phyloP scores from a whole-genome alignment of 2,797 vertebrate genomes.

The Trichosurus vulpecula region DNA sequence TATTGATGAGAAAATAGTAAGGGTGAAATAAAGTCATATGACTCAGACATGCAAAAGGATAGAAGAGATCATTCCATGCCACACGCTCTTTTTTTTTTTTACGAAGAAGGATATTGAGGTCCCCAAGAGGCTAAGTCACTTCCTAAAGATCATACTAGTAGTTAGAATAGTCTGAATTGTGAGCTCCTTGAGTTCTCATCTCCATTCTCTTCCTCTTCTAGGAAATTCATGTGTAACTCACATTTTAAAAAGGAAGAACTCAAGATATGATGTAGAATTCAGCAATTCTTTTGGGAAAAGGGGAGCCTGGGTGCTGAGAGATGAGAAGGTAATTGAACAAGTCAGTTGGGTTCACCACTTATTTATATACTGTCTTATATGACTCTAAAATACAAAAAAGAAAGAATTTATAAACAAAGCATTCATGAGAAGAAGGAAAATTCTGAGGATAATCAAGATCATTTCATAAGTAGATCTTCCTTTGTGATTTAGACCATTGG shows the following conservation, averaged over 20 bases:
- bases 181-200: too few relatives aligned
- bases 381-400: background rate
- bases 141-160: too few relatives aligned
- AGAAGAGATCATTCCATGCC: background rate
- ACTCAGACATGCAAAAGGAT: background rate
- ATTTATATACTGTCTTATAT: background rate
- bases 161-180: too few relatives aligned
- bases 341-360: background rate
- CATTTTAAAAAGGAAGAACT: background rate
- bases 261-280: background rate
- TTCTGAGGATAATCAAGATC: background rate
- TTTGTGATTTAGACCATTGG: background rate
- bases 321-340: background rate
- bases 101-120: background rate
- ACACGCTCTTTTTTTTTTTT: background rate
- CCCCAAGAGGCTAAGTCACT: too few relatives aligned
- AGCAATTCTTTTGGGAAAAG: background rate
- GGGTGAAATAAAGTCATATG: background rate
- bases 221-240: too few relatives aligned
- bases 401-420: background rate
- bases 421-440: background rate
- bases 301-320: background rate
- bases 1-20: background rate
- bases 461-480: background rate
- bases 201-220: too few relatives aligned